Evolutionary conservation across 2,797 vertebrate genomes (phyloP).

Genomic region (Halcyon leucocephala): DNA sequence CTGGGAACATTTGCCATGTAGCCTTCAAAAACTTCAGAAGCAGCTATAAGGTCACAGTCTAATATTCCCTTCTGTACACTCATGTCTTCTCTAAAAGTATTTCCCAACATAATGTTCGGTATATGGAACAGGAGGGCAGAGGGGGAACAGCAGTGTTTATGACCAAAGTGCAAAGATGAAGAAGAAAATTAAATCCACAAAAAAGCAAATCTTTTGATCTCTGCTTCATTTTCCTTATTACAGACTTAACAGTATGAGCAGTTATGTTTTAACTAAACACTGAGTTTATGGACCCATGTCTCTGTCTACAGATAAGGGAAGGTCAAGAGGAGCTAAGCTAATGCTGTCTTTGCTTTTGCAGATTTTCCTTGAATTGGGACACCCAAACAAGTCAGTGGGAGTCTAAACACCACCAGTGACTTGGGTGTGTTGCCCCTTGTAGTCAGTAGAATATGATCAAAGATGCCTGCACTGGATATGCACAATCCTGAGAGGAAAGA

Average conservation of each 20-base stretch:
- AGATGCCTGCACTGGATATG: background rate
- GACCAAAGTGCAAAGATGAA: slow-evolving; percentile 37
- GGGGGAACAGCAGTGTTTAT: slow-evolving; percentile 57
- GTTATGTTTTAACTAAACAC: slow-evolving; percentile 56
- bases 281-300: slow-evolving; percentile 58
- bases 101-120: slow-evolving; percentile 49
- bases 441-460: background rate
- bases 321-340: slow-evolving; percentile 49
- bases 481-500: background rate
- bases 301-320: slow-evolving; percentile 52
- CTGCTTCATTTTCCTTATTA: slow-evolving; percentile 57
- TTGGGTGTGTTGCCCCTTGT: background rate
- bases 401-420: background rate
- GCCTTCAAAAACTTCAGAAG: slow-evolving; percentile 65
- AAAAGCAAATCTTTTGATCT: slow-evolving; percentile 58
- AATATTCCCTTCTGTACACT: slow-evolving; percentile 65
- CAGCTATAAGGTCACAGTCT: slow-evolving; percentile 51
- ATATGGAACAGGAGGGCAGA: slow-evolving; percentile 43
- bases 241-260: slow-evolving; percentile 35
- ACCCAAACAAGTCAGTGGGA: slow-evolving; percentile 33
- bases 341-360: slow-evolving; percentile 11
- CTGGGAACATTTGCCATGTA: slow-evolving; percentile 43
- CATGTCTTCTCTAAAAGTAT: slow-evolving; percentile 70
- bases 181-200: slow-evolving; percentile 30
- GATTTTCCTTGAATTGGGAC: slow-evolving; percentile 24